Percentiles rank a stretch among this genome's conserved stretches.
phyloP scores from a whole-genome alignment of 2,888 invertebrate genomes.

The Drosophila kambysellisi region DNA sequence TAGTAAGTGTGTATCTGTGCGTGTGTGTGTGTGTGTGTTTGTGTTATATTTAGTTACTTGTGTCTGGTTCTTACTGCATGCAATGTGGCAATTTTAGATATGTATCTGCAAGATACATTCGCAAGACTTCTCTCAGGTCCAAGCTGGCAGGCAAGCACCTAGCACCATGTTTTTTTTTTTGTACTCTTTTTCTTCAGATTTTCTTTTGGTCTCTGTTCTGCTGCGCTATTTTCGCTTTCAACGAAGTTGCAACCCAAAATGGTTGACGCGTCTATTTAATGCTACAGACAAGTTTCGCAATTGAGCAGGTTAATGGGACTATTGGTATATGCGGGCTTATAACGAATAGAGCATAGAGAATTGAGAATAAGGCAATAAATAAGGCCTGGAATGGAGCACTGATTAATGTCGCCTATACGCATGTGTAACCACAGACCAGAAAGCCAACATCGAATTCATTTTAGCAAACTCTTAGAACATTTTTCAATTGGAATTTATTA shows the following conservation, averaged over 20 bases:
- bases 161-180: conserved; percentile 29
- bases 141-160: conserved; percentile 24
- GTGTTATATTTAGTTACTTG: conserved; percentile 74
- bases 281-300: conserved; percentile 58
- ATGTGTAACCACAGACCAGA: neutral
- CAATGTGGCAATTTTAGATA: conserved; percentile 72
- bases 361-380: neutral
- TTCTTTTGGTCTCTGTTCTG: conserved; percentile 32
- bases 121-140: conserved; percentile 35
- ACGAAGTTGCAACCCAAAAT: conserved; percentile 67
- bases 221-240: conserved; percentile 75
- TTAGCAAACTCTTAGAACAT: neutral
- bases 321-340: conserved; percentile 12
- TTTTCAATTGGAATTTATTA: neutral
- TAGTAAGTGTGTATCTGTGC: conserved; percentile 14
- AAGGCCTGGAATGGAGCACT: neutral
- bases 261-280: conserved; percentile 43
- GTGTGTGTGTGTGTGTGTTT: conserved; percentile 33
- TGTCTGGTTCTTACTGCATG: conserved; percentile 73
- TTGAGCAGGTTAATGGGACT: conserved; percentile 68
- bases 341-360: neutral
- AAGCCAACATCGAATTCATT: neutral
- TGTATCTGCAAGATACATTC: conserved; percentile 72
- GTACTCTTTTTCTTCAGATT: neutral
- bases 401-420: neutral